Evolutionary conservation across 2,888 invertebrate genomes (phyloP), one percentile per base, ranked within the genome.

Genomic region (Tetropium fuscum): DNA sequence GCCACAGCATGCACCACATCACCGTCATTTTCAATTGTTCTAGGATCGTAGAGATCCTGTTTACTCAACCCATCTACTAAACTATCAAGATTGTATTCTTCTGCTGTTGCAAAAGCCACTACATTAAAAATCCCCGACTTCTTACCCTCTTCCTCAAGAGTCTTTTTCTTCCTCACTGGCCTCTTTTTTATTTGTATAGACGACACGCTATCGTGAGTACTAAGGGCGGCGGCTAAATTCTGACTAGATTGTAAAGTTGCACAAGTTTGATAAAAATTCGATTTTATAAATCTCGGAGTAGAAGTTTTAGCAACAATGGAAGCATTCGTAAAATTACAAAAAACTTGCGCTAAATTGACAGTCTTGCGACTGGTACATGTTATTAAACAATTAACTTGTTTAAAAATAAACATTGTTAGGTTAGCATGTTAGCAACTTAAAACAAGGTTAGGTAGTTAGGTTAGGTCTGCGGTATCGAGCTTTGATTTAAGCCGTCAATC

Each of bases 1-100:
- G 96, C 94, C n/a, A 88, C 87, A 0, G 93, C 93, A 72, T 94
- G 90, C 13, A 97, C 84, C 0, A 94, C 94, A 81, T 94, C 92
- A 5, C 88, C 86, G 15, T 89, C 84, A 53, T 86, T 87, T 15
- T 85, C 84, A 10, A 81, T 69, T 76, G 81, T 85, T 71, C 85
- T 87, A 0, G 91, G 87, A 57, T 87, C 85, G 75, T 97, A 97
- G 0, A 96, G 83, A 72, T 93, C 90, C 80, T 95, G 92, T 54
- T 87, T 82, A 53, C 87, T 80, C 5, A 97, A 81, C 0, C 88
- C 93, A 20, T 86, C 83, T 43, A 87, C 84, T 36, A 97, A 79
- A 44, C 81, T 82, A 74, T 92, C 91, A 63, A 97, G 81, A 77
- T 94, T 85, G 76, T 95, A 94, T 70, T 94, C 92, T 78, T 96